Evolutionary conservation across 2,888 invertebrate species (phyloP), one percentile per base, ranked within the genome.

Genomic region (Sphecodes monilicornis): DNA sequence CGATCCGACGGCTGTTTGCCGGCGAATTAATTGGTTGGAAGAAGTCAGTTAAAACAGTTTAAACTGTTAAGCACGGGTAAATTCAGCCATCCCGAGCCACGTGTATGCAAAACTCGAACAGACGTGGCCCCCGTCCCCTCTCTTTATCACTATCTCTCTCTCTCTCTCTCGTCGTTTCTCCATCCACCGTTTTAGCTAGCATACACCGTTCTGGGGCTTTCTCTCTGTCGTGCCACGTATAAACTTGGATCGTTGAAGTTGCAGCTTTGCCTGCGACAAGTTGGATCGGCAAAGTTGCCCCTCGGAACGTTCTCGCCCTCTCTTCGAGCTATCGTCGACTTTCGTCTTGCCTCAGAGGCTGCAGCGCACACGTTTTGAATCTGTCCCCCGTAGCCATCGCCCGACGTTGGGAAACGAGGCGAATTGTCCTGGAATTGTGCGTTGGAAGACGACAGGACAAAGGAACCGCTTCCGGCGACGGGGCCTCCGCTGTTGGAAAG

Each of bases 251-350:
- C 78, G 79, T 74, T 68, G 74, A 88, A 90, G 85, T 88, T 85
- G 84, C 70, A 85, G 88, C 82, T 80, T 89, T 82, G 88, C 71
- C 75, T 32, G n/a, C 79, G 89, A 85, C 89, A 88, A 89, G 88
- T 89, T 88, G 89, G 84, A 88, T 85, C 88, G 85, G 54, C 78
- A 71, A 87, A 87, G 85, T 86, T 88, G 72, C 74, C 76, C 73
- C 60, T 39, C 60, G 78, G 46, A 72, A 86, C 79, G 84, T 78
- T 64, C 41, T 76, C 84, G 46, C 71, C 79, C 60, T 72, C 84
- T 39, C 78, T 36, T 26, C 41, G 72, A 71, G 85, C 70, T 68
- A 75, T 82, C 87, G 74, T 60, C 80, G 82, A 78, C 79, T 80
- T 79, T 82, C 78, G 73, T 82, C 74, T 78, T 75, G 60, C 79